Evolutionary conservation across 2,113 vertebrate species (phyloP).

Genomic region (Phainopepla nitens): DNA sequence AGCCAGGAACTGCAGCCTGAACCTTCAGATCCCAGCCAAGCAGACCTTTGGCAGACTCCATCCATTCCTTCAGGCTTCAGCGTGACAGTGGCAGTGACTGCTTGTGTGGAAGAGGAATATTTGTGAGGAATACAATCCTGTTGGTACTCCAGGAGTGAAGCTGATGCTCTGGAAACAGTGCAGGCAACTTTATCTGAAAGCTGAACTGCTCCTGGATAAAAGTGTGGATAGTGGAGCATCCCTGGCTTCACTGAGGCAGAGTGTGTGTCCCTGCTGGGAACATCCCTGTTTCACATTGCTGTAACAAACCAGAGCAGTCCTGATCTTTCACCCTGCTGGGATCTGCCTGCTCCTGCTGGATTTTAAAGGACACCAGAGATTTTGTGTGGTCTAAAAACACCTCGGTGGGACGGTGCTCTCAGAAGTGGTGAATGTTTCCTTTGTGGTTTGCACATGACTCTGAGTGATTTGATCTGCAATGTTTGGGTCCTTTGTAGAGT

Average conservation of each 20-base stretch:
- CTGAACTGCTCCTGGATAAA: neutral
- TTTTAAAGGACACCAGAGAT: neutral
- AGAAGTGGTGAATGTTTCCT: conserved; percentile 15
- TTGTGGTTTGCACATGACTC: conserved; percentile 1
- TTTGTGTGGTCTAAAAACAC: neutral
- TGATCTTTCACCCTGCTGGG: neutral
- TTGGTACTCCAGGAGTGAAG: neutral
- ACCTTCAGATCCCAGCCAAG: neutral
- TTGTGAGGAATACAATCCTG: neutral
- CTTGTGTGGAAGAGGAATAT: neutral
- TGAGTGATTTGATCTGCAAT: neutral
- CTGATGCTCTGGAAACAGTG: fast-evolving
- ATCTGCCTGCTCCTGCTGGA: fast-evolving
- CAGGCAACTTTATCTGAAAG: neutral
- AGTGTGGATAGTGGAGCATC: neutral
- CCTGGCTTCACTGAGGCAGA: neutral
- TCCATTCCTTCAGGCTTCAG: neutral
- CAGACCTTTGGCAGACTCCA: neutral
- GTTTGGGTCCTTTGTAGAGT: neutral
- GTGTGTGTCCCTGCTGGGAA: neutral
- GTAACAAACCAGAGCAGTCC: neutral
- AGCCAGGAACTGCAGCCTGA: neutral
- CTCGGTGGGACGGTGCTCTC: neutral
- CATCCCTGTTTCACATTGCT: neutral
- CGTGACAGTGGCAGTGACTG: neutral